Conservation (phyloP, 1,140 invertebrate genomes). For the Drosophila malerkotliana region DNA sequence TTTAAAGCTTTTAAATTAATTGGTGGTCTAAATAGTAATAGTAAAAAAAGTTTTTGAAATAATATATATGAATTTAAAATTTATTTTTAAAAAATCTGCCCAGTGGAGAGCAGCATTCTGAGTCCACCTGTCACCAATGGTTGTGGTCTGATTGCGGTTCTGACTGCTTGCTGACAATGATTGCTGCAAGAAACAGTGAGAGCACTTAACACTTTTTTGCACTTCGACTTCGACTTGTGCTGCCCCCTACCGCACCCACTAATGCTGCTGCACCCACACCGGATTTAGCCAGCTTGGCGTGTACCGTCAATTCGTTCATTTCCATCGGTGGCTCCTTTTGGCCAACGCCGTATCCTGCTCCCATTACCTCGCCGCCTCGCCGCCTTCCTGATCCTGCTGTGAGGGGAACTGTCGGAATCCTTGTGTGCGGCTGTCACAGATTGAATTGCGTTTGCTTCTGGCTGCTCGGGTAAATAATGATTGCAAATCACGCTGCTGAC, state of each 20-base stretch:
- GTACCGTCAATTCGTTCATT: constrained; percentile 63
- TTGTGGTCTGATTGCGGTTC: constrained; percentile 51
- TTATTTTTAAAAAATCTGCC: not conserved
- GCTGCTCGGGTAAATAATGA: constrained; percentile 60
- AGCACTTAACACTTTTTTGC: constrained; percentile 78
- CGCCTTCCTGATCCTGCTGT: not conserved
- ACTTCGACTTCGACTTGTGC: constrained; percentile 41
- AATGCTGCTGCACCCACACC: constrained; percentile 16
- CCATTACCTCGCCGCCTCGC: not conserved
- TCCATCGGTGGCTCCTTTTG: constrained; percentile 6
- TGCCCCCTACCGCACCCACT: constrained; percentile 6
- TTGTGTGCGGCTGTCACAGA: constrained; percentile 66
- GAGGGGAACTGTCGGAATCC: constrained; percentile 54
- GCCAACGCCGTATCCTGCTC: not conserved
- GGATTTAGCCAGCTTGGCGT: constrained; percentile 48
- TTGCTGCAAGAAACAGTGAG: constrained; percentile 72
- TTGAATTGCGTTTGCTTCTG: constrained; percentile 59
- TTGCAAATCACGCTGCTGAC: constrained; percentile 60
- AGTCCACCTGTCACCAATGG: not conserved
- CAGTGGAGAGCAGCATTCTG: not conserved
- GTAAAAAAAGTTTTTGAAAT: too few species aligned
- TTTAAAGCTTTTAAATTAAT: not conserved
- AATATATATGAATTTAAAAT: not conserved
- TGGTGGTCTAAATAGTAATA: too few species aligned
- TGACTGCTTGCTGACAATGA: constrained; percentile 74